Conservation (phyloP, 2,113 vertebrate species). For the Anguilla japonica region DNA sequence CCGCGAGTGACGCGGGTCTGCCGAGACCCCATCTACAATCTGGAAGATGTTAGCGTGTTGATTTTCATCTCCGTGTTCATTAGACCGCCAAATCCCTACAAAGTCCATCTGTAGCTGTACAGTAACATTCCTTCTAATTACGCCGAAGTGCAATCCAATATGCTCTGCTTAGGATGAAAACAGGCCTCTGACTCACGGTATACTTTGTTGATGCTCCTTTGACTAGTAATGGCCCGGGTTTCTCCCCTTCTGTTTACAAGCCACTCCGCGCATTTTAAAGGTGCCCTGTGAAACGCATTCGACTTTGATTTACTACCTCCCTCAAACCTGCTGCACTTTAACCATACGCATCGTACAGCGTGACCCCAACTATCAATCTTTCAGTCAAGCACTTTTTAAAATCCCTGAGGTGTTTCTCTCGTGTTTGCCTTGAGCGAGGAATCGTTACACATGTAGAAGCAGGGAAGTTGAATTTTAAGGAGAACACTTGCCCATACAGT, state of each 20-base stretch:
- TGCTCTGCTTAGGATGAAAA: not conserved
- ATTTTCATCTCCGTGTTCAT: not conserved
- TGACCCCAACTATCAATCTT: not conserved
- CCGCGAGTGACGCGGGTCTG: not conserved
- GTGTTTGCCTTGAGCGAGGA: not conserved
- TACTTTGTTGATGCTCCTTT: not conserved
- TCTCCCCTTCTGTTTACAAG: not conserved
- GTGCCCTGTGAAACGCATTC: not conserved
- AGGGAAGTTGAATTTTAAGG: not conserved
- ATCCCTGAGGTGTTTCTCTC: not conserved
- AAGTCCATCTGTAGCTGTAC: not conserved
- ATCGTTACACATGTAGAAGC: not conserved
- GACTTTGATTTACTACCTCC: not conserved
- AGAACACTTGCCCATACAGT: not conserved
- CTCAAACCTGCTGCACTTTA: not conserved
- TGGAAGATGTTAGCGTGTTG: slow-evolving; percentile 47
- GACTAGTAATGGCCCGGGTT: not conserved
- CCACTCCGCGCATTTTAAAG: not conserved
- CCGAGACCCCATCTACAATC: slow-evolving; percentile 28
- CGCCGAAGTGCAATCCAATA: not conserved
- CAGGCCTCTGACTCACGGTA: not conserved
- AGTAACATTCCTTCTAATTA: slow-evolving; percentile 19
- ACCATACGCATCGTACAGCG: too few species aligned
- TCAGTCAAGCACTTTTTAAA: not conserved
- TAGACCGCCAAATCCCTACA: not conserved